Evolutionary conservation across 2,113 vertebrate genomes (phyloP).

Genomic region (Ammodramus savannarum): DNA sequence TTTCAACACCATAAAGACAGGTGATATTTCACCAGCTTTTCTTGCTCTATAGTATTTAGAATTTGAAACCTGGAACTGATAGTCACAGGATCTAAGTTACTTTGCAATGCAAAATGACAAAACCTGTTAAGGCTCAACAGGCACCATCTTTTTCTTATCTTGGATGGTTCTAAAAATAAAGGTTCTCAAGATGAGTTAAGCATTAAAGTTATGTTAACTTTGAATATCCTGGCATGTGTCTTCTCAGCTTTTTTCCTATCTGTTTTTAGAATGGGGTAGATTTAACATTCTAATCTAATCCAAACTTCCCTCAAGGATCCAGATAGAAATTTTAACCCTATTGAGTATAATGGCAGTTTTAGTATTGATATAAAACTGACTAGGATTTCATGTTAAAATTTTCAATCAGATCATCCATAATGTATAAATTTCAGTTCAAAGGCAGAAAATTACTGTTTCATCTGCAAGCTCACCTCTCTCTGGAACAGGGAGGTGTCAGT

Average conservation of each 20-base stretch:
- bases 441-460: constrained; percentile 18
- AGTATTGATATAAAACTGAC: background rate
- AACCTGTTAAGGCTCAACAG: background rate
- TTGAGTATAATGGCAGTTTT: background rate
- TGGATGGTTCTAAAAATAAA: constrained; percentile 35
- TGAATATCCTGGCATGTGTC: background rate
- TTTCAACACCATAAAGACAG: constrained; percentile 1
- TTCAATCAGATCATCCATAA: constrained; percentile 33
- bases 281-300: constrained; percentile 24
- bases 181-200: background rate
- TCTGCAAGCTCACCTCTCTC: background rate
- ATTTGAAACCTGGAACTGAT: constrained; percentile 29
- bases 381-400: background rate
- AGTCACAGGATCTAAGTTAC: constrained; percentile 31
- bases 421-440: constrained; percentile 1
- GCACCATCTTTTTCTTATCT: constrained; percentile 8
- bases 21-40: constrained; percentile 1
- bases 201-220: constrained; percentile 6
- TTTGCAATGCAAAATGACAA: constrained; percentile 29
- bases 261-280: background rate
- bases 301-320: background rate
- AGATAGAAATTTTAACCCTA: background rate
- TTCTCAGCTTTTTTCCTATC: background rate
- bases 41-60: background rate
- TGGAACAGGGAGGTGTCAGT: background rate